A percentile compares a stretch with the other conserved stretches of the same genome.
phyloP scores from a whole-genome alignment of 2,888 invertebrate species.

The Cheilosia urbana region DNA sequence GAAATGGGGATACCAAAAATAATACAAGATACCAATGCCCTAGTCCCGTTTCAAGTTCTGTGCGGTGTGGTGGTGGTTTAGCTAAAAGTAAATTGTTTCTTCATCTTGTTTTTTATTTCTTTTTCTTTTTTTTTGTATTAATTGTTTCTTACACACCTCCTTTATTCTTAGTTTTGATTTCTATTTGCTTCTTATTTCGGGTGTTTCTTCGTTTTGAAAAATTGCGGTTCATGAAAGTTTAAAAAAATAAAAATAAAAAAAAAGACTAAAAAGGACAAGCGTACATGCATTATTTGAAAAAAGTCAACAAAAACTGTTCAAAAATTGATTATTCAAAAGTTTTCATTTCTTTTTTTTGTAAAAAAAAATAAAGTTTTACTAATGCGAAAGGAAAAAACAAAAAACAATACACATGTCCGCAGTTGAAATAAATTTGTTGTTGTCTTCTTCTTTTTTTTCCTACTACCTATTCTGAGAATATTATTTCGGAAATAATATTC shows the following conservation, averaged over 20 bases:
- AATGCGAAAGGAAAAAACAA: background rate
- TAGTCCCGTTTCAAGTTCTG: conserved; percentile 72
- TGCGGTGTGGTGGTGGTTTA: conserved; percentile 62
- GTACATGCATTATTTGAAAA: conserved; percentile 7
- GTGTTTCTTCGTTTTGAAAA: conserved; percentile 19
- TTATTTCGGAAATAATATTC: conserved; percentile 26
- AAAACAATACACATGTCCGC: conserved; percentile 2
- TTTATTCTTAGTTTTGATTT: conserved; percentile 27
- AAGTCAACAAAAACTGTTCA: background rate
- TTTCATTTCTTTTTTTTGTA: background rate
- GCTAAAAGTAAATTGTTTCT: conserved; percentile 51
- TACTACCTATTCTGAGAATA: background rate
- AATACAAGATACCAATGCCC: conserved; percentile 70
- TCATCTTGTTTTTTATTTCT: conserved; percentile 34
- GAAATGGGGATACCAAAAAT: conserved; percentile 72
- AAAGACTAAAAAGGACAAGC: conserved; percentile 5
- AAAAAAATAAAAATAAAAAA: background rate
- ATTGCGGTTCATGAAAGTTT: conserved; percentile 35
- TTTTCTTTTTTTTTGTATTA: background rate
- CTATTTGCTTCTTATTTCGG: conserved; percentile 2
- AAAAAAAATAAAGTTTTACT: background rate
- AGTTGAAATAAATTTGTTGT: background rate
- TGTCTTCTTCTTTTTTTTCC: background rate
- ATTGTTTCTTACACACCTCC: conserved; percentile 7
- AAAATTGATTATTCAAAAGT: conserved; percentile 12